phyloP scores from a whole-genome alignment of 2,888 invertebrate species.

The Smittia sp. region DNA sequence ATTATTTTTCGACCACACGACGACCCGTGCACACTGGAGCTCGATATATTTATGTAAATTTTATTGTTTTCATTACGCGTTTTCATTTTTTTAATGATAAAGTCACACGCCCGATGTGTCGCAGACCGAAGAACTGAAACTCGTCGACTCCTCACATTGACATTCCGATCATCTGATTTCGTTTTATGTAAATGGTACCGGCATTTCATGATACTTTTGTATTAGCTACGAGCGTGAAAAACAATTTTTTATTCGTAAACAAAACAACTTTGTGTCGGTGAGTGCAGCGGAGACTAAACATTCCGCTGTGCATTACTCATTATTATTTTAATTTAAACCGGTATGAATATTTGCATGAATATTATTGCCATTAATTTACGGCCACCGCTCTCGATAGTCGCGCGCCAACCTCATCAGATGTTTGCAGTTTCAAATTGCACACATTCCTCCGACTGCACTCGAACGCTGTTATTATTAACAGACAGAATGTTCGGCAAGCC shows the following conservation, averaged over 20 bases:
- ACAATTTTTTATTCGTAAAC: slow-evolving; percentile 6
- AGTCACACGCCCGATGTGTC: not conserved
- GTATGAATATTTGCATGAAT: slow-evolving; percentile 26
- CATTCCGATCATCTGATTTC: not conserved
- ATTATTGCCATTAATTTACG: not conserved
- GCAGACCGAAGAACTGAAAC: not conserved
- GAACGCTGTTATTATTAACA: not conserved
- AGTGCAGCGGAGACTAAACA: not conserved
- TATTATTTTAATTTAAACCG: slow-evolving; percentile 13
- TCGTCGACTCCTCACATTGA: not conserved
- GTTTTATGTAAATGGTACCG: slow-evolving; percentile 12
- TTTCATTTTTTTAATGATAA: slow-evolving; percentile 7
- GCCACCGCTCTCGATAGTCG: not conserved
- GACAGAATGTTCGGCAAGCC: not conserved
- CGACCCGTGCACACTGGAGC: not conserved
- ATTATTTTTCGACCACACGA: not conserved
- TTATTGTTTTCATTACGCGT: slow-evolving; percentile 21
- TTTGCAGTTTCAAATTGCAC: not conserved
- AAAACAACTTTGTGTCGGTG: slow-evolving; percentile 5
- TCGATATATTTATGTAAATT: slow-evolving; percentile 15
- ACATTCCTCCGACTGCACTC: not conserved
- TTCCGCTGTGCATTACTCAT: not conserved
- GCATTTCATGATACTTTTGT: not conserved
- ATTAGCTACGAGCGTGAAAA: too few relatives aligned
- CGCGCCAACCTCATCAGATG: not conserved